Conservation (phyloP, 2,888 invertebrate genomes). For the Drosophila neotestacea region DNA sequence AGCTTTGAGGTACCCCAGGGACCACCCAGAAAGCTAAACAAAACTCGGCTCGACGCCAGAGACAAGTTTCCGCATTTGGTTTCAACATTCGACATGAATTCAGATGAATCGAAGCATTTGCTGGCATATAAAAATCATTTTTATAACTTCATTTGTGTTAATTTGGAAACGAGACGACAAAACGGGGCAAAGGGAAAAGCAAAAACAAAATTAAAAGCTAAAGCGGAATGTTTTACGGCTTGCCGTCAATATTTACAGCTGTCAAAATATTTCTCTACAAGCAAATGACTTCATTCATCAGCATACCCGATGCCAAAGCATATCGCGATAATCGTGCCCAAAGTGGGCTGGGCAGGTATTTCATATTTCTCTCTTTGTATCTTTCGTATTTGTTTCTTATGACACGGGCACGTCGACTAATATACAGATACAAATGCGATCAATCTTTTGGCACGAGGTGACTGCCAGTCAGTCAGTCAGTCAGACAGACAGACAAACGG, state of each 20-base stretch:
- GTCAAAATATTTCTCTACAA: constrained; percentile 81
- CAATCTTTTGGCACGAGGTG: constrained; percentile 60
- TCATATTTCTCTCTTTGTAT: constrained; percentile 32
- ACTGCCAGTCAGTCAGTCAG: constrained; percentile 45
- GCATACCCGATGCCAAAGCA: constrained; percentile 8
- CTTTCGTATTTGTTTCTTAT: constrained; percentile 32
- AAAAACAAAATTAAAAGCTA: background rate
- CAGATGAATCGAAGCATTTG: constrained; percentile 40
- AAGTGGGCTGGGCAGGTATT: constrained; percentile 66
- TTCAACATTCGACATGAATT: constrained; percentile 25
- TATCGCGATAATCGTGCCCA: constrained; percentile 32
- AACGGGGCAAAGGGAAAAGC: background rate
- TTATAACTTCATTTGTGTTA: constrained; percentile 82
- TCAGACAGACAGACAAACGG: constrained; percentile 42
- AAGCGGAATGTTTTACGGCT: constrained; percentile 52
- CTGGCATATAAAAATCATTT: constrained; percentile 73
- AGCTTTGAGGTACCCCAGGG: constrained; percentile 22
- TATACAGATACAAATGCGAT: constrained; percentile 41
- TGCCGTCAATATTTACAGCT: constrained; percentile 76
- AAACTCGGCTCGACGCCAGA: constrained; percentile 41
- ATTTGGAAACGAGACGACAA: constrained; percentile 64
- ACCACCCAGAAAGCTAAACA: constrained; percentile 56
- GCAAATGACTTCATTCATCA: constrained; percentile 82
- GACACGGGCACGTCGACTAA: constrained; percentile 17
- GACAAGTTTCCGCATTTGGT: constrained; percentile 79